Conservation (phyloP, 2,888 invertebrate species). For the Neoascia interrupta region DNA sequence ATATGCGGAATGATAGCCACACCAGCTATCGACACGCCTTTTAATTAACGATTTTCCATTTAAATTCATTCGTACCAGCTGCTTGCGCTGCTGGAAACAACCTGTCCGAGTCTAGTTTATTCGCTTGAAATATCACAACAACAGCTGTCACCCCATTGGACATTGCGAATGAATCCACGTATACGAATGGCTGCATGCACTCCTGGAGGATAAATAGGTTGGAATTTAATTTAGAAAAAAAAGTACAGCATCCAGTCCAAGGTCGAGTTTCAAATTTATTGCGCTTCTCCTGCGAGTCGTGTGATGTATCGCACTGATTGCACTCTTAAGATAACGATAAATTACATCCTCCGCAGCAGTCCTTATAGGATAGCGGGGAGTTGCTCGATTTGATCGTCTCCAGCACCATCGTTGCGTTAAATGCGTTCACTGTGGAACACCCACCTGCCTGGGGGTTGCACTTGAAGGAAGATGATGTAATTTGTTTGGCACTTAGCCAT, state of each 20-base stretch:
- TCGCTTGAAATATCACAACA: conserved; percentile 33
- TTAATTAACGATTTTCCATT: conserved; percentile 30
- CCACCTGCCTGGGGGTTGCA: conserved; percentile 32
- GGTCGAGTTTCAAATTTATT: conserved; percentile 37
- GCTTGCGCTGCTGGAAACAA: conserved; percentile 14
- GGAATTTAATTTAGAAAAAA: too few species aligned
- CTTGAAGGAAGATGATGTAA: too few species aligned
- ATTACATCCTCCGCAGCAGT: conserved; percentile 10
- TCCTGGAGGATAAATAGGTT: too few species aligned
- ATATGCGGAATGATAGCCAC: conserved; percentile 8
- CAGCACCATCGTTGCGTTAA: conserved; percentile 7
- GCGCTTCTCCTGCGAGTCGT: background rate
- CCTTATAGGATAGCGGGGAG: background rate
- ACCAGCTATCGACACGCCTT: background rate
- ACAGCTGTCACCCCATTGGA: conserved; percentile 29
- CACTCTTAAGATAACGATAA: conserved; percentile 7
- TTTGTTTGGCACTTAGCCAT: too few species aligned
- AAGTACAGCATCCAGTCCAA: conserved; percentile 26
- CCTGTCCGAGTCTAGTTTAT: conserved; percentile 24
- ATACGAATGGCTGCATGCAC: too few species aligned
- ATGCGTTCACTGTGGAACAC: conserved; percentile 23
- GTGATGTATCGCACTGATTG: conserved; percentile 32
- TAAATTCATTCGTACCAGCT: conserved; percentile 5
- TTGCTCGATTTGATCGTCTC: conserved; percentile 28
- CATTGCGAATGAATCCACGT: too few species aligned